Evolutionary conservation across 1,140 invertebrate genomes (phyloP).

Genomic region (Musca domestica): DNA sequence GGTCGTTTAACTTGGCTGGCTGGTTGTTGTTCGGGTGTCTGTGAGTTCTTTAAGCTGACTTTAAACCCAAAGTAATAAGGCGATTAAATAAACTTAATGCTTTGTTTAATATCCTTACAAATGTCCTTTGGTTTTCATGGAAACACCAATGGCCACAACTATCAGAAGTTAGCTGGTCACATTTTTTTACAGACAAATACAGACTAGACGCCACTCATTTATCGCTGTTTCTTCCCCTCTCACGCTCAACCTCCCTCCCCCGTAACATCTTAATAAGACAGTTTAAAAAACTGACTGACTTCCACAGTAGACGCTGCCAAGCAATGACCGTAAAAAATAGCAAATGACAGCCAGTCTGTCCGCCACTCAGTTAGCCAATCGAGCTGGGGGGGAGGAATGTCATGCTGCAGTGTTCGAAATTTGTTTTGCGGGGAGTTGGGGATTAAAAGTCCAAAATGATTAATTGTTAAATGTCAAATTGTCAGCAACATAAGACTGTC

Average conservation of each 20-base stretch:
- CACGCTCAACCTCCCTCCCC: too few relatives aligned
- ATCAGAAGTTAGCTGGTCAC: too few relatives aligned
- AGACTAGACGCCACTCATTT: too few relatives aligned
- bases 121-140: constrained; percentile 12
- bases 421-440: background rate
- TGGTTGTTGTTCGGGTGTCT: background rate
- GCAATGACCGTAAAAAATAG: background rate
- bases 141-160: background rate
- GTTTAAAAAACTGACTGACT: too few relatives aligned
- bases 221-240: too few relatives aligned
- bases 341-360: background rate
- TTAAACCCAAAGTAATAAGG: constrained; percentile 18
- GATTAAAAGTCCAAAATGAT: constrained; percentile 20
- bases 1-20: too few relatives aligned
- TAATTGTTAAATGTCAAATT: constrained; percentile 18
- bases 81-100: constrained; percentile 14
- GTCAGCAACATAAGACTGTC: background rate
- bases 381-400: too few relatives aligned
- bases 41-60: background rate
- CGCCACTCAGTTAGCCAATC: too few relatives aligned
- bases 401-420: too few relatives aligned
- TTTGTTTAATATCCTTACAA: constrained; percentile 11
- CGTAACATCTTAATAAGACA: too few relatives aligned
- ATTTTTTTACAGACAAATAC: too few relatives aligned
- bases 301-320: too few relatives aligned